These are phyloP conservation scores for Diploptera punctata DNA, from an alignment of 2,888 invertebrate species.

Conservation along the genomic window DNA sequence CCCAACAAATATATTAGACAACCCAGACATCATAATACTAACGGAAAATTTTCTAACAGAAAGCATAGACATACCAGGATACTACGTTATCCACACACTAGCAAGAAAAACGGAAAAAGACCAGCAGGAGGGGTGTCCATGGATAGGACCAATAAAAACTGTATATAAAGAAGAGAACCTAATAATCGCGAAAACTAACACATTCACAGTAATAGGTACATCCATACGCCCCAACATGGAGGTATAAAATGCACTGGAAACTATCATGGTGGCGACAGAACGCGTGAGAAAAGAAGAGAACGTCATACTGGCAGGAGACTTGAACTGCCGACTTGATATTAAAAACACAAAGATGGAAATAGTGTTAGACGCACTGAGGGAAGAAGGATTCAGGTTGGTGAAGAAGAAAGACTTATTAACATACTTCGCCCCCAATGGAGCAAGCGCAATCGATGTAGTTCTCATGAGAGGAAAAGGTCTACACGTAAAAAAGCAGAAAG, in stretches of 20 bases:
- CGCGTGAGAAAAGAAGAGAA: neutral
- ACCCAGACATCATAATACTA: too few relatives aligned
- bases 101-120: too few relatives aligned
- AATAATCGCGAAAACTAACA: too few relatives aligned
- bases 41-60: too few relatives aligned
- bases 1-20: too few relatives aligned
- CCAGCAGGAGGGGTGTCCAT: too few relatives aligned
- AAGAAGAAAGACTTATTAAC: neutral
- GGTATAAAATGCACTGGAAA: neutral
- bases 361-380: neutral
- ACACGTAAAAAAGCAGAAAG: neutral
- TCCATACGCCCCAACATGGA: too few relatives aligned
- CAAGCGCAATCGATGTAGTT: neutral
- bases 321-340: neutral
- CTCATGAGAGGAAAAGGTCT: neutral
- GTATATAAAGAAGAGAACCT: too few relatives aligned
- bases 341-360: neutral
- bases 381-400: neutral
- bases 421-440: neutral
- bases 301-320: neutral
- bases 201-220: too few relatives aligned
- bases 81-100: too few relatives aligned
- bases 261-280: neutral
- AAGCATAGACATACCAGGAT: too few relatives aligned
- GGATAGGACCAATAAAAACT: too few relatives aligned